Percentiles rank a stretch among this genome's conserved stretches.
phyloP scores from a whole-genome alignment of 2,888 invertebrate species.

The Dysmachus trigonus region DNA sequence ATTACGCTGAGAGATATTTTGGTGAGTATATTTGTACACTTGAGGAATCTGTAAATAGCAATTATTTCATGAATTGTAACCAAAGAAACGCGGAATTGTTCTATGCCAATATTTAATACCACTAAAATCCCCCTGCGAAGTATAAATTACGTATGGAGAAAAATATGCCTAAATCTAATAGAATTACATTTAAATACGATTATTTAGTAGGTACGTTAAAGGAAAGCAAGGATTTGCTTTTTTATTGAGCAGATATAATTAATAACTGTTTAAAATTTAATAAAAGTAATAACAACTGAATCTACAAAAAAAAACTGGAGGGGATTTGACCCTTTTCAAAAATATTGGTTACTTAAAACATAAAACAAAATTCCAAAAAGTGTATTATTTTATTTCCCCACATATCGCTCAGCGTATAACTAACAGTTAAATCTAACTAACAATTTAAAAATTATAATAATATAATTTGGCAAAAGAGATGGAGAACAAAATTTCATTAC shows the following conservation, averaged over 20 bases:
- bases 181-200: background rate
- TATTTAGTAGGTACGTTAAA: too few relatives aligned
- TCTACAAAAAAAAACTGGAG: background rate
- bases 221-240: too few relatives aligned
- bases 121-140: too few relatives aligned
- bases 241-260: too few relatives aligned
- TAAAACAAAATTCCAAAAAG: background rate
- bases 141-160: too few relatives aligned
- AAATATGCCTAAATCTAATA: background rate
- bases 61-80: background rate
- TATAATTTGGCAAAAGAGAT: background rate
- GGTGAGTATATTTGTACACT: background rate
- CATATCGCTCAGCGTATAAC: background rate
- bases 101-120: too few relatives aligned
- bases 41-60: background rate
- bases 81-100: background rate
- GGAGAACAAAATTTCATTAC: background rate
- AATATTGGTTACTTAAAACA: background rate
- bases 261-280: background rate
- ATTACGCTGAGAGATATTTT: background rate
- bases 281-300: background rate
- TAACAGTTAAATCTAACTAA: conserved; percentile 4
- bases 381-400: background rate
- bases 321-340: background rate
- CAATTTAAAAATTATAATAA: background rate